Evolutionary conservation across 2,888 invertebrate genomes (phyloP), one percentile per base, ranked within the genome.

Genomic region (Drosophila tripunctata): DNA sequence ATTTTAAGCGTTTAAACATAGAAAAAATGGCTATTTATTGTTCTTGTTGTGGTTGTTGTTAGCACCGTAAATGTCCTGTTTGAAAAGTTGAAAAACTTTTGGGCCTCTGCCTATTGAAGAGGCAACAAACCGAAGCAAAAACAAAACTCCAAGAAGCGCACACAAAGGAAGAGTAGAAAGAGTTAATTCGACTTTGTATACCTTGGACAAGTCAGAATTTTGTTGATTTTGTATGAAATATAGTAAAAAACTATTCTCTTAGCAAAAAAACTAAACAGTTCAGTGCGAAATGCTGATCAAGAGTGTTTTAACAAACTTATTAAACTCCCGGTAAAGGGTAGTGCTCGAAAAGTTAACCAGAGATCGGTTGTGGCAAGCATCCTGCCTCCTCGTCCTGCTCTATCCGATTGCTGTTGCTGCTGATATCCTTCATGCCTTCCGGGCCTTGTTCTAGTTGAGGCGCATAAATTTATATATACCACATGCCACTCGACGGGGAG

Each of bases 361-460:
- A 70, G 78, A 73, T 77, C 78, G 64, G 78, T 54, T 65, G 40
- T 36, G 48, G 56, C 56, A 41, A 40, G 38, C 56, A 38, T 67
- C 67, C 69, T 56, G 52, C 22, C 47, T 15, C 19, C 14, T 12
- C 7, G 3, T 5, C 14, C 19, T 24, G 14, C 41, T 12, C 35
- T 14, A 10, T 19, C 8, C 33, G 22, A 47, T 47, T 24, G 31
- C 27, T 48, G 12, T 12, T 27, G 45, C 47, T 55, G 60, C 78
- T 77, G 78, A 81, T 80, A 76, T 76, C 76, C 81, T 76, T 76
- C 58, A 67, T 75, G 72, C 67, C 77, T 71, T 76, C 76, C 76
- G 76, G 64, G 47, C 27, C 35, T 24, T 36, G 41, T 48, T 41
- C 48, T 50, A 43, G 47, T 19, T 51, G 57, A 57, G 55, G 54